Percentiles rank a stretch among this genome's conserved stretches.
Evolutionary conservation across 2,113 vertebrate species (phyloP).

Genomic region (Symphodus melops): DNA sequence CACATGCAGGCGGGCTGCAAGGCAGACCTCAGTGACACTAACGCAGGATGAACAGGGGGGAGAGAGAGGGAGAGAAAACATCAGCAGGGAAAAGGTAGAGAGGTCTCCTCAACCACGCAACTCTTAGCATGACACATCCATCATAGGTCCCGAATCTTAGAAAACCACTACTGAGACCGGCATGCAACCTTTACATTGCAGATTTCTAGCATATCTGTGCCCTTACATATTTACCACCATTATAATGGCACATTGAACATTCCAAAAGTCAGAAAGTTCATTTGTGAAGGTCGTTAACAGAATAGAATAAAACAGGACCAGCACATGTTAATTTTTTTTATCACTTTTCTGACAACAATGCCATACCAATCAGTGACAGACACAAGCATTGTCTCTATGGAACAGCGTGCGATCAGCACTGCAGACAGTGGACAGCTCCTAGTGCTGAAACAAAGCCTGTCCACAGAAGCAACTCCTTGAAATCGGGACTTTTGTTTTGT

Average conservation of each 20-base stretch:
- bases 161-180: not conserved
- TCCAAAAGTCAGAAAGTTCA: not conserved
- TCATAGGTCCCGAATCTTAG: conserved; percentile 18
- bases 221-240: conserved; percentile 5
- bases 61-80: conserved; percentile 31
- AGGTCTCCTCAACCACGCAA: conserved; percentile 19
- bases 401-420: too few relatives aligned
- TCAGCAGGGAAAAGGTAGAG: conserved; percentile 38
- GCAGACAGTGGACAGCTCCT: too few relatives aligned
- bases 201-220: not conserved
- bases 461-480: too few relatives aligned
- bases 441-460: too few relatives aligned
- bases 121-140: conserved; percentile 42
- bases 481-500: too few relatives aligned
- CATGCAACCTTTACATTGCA: conserved; percentile 12
- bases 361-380: too few relatives aligned
- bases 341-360: too few relatives aligned
- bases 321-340: not conserved
- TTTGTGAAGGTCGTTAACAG: not conserved
- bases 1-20: conserved; percentile 59
- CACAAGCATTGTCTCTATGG: too few relatives aligned
- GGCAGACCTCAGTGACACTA: conserved; percentile 68
- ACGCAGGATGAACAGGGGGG: conserved; percentile 40
- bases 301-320: not conserved
- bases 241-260: not conserved